Evolutionary conservation across 2,113 vertebrate species (phyloP), one percentile per base, ranked within the genome.

Genomic region (Dipodomys merriami): DNA sequence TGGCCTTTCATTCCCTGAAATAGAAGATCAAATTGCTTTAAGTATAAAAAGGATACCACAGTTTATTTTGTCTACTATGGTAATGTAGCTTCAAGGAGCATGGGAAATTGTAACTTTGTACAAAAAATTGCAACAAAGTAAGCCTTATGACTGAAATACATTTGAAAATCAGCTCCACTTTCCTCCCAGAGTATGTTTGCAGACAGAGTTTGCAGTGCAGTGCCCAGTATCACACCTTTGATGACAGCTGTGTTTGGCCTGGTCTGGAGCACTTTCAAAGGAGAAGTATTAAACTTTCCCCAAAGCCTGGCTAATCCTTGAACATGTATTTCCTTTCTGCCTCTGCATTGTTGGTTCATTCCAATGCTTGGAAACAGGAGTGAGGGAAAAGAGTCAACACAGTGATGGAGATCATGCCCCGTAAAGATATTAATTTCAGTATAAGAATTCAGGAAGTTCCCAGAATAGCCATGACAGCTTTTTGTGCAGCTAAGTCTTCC

Each of bases 321-420:
- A 86, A 69, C 83, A 78, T 91, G 91, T 93, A 94, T 92, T 95
- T 97, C 96, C 95, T 95, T 94, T 97, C 95, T 83, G 76, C n/a
- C 68, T 92, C 60, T 93, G 62, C 35, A 33, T 27, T 80, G 53
- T 67, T 94, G 85, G 71, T 93, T 82, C 44, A 72, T 88, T 91
- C 83, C 91, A 94, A 8, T 23, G 67, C 35, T 85, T 91, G 86
- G 33, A 78, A 96, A 23, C 80, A 82, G 35, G 83, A 85, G 73
- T 77, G 23, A 27, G 49, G 29, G 86, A 25, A 62, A 30, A 86
- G 35, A 93, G 78, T n/a, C 72, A 79, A 1, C 57, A 57, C 20
- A 49, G 62, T 33, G 46, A 22, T 91, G 86, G 72, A 39, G 84
- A 19, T 89, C 69, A 74, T 18, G 27, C 49, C n/a, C 53, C 65